Conservation (phyloP, 2,888 invertebrate genomes). For the Bhutanitis thaidina region DNA sequence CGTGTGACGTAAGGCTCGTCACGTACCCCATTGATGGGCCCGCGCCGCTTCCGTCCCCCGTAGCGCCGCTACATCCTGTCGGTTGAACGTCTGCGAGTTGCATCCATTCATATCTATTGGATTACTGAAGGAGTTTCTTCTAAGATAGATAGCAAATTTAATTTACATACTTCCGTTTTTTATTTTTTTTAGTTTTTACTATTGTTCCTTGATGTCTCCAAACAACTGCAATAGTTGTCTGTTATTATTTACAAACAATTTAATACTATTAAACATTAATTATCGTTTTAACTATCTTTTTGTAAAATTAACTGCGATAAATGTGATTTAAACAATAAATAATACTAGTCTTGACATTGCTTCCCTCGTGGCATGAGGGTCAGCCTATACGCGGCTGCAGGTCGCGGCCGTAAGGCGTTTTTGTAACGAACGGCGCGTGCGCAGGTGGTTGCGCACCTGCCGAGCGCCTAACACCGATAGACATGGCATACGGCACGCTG, state of each 20-base stretch:
- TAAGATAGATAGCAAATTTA: background rate
- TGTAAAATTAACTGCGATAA: background rate
- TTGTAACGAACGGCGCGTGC: conserved; percentile 72
- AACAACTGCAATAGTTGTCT: too few relatives aligned
- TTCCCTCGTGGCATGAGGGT: conserved; percentile 9
- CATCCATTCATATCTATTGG: conserved; percentile 8
- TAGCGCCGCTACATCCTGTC: conserved; percentile 72
- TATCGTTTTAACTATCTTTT: background rate
- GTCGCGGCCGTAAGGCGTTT: conserved; percentile 48
- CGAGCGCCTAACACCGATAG: conserved; percentile 51
- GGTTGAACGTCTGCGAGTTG: conserved; percentile 38
- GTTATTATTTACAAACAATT: too few relatives aligned
- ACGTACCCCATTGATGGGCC: conserved; percentile 63
- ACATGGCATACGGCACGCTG: conserved; percentile 41
- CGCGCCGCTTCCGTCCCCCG: conserved; percentile 60
- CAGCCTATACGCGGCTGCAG: conserved; percentile 1
- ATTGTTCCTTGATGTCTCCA: too few relatives aligned
- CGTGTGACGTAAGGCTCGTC: conserved; percentile 48
- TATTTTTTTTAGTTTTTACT: too few relatives aligned
- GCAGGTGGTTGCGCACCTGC: conserved; percentile 79
- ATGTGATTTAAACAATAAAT: conserved; percentile 1
- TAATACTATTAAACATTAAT: too few relatives aligned
- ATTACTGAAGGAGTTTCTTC: background rate
- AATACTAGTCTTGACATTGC: conserved; percentile 7
- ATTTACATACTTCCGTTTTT: background rate